A percentile compares a stretch with the other conserved stretches of the same genome.
Conservation (phyloP, 2,113 vertebrate genomes). For the Pseudopodoces humilis region DNA sequence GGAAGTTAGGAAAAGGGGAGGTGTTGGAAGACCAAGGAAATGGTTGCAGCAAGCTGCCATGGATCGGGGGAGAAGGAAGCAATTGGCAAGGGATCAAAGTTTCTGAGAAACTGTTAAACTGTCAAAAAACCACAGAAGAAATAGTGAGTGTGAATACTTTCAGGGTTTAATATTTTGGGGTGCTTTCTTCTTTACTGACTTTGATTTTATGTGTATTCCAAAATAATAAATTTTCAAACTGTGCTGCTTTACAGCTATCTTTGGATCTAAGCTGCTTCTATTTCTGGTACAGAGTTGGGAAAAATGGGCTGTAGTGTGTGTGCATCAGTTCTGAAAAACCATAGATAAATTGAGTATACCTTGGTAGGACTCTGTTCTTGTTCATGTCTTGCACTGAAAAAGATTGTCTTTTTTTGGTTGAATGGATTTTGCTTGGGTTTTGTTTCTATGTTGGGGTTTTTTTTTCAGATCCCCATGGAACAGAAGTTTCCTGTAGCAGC, state of each 20-base stretch:
- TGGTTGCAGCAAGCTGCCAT: neutral
- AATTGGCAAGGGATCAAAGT: constrained; percentile 27
- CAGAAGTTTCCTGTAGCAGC: neutral
- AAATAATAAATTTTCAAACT: neutral
- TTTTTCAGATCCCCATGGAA: accelerated
- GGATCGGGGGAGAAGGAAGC: neutral
- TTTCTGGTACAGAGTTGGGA: neutral
- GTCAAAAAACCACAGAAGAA: neutral
- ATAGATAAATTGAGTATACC: neutral
- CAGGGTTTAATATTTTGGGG: neutral
- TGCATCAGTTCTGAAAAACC: neutral
- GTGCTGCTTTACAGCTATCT: neutral
- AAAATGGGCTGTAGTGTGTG: neutral
- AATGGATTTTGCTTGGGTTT: neutral
- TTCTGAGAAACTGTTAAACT: neutral
- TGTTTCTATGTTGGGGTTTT: neutral
- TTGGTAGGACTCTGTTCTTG: neutral
- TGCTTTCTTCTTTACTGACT: neutral
- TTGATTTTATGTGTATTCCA: neutral
- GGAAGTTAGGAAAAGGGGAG: neutral
- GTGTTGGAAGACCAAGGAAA: neutral
- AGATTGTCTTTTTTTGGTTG: too few relatives aligned
- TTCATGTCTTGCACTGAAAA: neutral
- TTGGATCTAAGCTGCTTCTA: neutral
- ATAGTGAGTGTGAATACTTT: neutral